A percentile compares a stretch with the other conserved stretches of the same genome.
Evolutionary conservation across 2,113 vertebrate species (phyloP).

Genomic region (Cheirogaleus medius): DNA sequence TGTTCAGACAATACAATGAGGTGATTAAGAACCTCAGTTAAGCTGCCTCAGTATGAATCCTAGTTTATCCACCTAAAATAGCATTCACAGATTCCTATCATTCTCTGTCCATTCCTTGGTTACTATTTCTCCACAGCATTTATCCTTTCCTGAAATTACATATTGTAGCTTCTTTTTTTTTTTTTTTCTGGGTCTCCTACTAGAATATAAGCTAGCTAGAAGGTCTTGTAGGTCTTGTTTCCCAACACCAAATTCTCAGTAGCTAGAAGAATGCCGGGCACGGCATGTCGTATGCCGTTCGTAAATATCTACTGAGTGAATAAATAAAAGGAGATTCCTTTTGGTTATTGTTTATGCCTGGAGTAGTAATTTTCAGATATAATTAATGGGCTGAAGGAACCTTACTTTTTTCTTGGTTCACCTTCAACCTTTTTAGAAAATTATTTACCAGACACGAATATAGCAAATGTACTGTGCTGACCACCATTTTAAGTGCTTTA

Average conservation of each 20-base stretch:
- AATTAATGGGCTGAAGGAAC: neutral
- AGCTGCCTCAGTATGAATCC: neutral
- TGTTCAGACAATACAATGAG: neutral
- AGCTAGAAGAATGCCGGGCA: neutral
- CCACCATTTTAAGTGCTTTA: constrained; percentile 12
- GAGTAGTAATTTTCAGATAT: constrained; percentile 30
- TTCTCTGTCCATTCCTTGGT: neutral
- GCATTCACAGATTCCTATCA: neutral
- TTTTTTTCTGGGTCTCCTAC: neutral
- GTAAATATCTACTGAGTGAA: neutral
- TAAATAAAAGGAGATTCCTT: neutral
- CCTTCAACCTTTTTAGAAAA: neutral
- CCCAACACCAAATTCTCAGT: neutral
- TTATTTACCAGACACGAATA: neutral
- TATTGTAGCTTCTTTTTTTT: neutral
- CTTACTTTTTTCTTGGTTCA: neutral
- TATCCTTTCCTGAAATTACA: neutral
- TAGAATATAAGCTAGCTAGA: neutral
- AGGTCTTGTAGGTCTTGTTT: neutral
- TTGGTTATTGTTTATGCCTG: neutral
- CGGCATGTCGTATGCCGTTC: neutral
- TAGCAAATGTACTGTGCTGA: neutral
- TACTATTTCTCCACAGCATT: neutral
- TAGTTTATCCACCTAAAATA: neutral
- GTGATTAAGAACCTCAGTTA: neutral